Percentiles rank a stretch among this genome's conserved stretches.
phyloP scores from a whole-genome alignment of 2,888 invertebrate genomes.

The Drosophila tripunctata region DNA sequence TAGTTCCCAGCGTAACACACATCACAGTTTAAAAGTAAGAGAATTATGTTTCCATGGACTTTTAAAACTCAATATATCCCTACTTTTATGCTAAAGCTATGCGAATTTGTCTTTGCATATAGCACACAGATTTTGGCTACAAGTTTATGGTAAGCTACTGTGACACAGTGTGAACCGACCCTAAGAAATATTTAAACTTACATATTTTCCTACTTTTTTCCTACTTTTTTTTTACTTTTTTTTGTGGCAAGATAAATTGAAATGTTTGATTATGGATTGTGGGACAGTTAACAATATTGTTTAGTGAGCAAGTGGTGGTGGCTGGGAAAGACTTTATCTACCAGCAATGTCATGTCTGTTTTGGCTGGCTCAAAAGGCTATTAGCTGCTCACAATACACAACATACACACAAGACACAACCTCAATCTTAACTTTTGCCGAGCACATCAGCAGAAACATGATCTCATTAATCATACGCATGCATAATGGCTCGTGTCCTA shows the following conservation, averaged over 20 bases:
- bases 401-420: not conserved
- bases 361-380: constrained; percentile 36
- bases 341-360: constrained; percentile 18
- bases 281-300: constrained; percentile 43
- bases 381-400: constrained; percentile 32
- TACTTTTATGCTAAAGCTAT: too few relatives aligned
- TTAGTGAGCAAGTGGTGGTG: too few relatives aligned
- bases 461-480: constrained; percentile 76
- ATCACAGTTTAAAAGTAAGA: too few relatives aligned
- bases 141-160: too few relatives aligned
- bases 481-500: constrained; percentile 71
- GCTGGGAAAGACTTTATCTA: constrained; percentile 16
- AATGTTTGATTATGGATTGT: constrained; percentile 53
- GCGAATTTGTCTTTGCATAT: too few relatives aligned
- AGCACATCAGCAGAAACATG: constrained; percentile 72
- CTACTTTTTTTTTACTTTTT: not conserved
- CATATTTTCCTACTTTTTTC: too few relatives aligned
- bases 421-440: constrained; percentile 10
- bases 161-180: too few relatives aligned
- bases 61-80: too few relatives aligned
- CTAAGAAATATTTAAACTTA: not conserved
- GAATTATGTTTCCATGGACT: too few relatives aligned
- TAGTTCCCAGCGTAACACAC: too few relatives aligned
- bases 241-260: constrained; percentile 16
- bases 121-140: too few relatives aligned